Conservation (phyloP, 37 sponge, comb jelly and placozoan genomes). For the Halichondria panicea region DNA sequence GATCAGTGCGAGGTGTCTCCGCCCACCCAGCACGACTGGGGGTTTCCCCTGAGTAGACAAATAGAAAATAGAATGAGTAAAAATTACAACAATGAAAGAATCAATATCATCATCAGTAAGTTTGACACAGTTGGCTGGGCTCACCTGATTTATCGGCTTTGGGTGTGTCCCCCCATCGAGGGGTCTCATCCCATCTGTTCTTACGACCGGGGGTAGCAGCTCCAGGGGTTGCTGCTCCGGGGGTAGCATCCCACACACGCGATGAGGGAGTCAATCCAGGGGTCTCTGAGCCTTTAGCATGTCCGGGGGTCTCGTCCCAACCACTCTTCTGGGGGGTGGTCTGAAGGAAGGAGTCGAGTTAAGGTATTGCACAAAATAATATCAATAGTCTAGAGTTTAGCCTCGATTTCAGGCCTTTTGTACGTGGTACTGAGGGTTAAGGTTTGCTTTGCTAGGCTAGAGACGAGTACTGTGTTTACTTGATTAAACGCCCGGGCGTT, state of each 20-base stretch:
- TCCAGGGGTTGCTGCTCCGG: slow-evolving; percentile 81
- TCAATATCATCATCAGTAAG: neutral
- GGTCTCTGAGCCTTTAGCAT: slow-evolving; percentile 80
- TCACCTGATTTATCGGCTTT: slow-evolving; percentile 61
- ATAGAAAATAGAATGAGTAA: neutral
- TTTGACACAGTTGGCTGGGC: neutral
- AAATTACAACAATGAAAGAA: neutral
- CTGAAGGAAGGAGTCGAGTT: too few relatives aligned
- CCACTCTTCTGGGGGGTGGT: slow-evolving; percentile 78
- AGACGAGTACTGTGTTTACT: too few relatives aligned
- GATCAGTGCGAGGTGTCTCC: slow-evolving; percentile 87
- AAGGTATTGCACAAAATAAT: too few relatives aligned
- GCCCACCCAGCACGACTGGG: slow-evolving; percentile 91
- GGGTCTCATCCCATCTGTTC: slow-evolving; percentile 93
- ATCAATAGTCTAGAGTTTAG: too few relatives aligned
- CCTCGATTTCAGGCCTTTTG: too few relatives aligned
- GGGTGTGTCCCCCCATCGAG: slow-evolving; percentile 93
- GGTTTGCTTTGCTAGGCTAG: too few relatives aligned
- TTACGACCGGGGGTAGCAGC: slow-evolving; percentile 68
- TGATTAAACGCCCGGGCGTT: too few relatives aligned
- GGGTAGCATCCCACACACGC: slow-evolving; percentile 90
- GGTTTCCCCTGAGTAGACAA: slow-evolving; percentile 57
- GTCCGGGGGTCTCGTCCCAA: slow-evolving; percentile 97
- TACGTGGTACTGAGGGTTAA: too few relatives aligned
- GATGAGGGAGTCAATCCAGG: slow-evolving; percentile 72